A percentile compares a stretch with the other conserved stretches of the same genome.
These are phyloP conservation scores for Lophotriccus pileatus DNA, from an alignment of 2,797 vertebrate species.

Conservation along the genomic window DNA sequence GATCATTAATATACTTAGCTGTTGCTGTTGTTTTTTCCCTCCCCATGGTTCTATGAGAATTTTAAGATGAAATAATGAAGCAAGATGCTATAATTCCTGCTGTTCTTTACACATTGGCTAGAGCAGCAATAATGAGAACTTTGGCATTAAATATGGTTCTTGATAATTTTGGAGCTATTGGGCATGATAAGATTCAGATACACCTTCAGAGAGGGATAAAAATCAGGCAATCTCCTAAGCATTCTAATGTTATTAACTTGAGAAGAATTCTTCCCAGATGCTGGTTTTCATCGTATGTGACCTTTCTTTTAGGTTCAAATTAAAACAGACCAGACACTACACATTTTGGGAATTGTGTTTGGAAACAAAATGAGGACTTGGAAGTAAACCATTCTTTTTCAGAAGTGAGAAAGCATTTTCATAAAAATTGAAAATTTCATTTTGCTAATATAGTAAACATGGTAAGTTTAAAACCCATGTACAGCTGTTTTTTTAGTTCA, in stretches of 20 bases:
- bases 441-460: neutral
- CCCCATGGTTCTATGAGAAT: neutral
- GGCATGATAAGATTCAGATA: neutral
- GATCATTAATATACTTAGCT: neutral
- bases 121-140: neutral
- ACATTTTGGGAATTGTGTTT: neutral
- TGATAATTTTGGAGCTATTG: neutral
- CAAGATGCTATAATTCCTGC: neutral
- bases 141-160: neutral
- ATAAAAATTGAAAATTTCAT: neutral
- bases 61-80: neutral
- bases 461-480: neutral
- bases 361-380: neutral
- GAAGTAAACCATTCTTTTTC: neutral
- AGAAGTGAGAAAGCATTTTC: neutral
- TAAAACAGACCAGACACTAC: neutral
- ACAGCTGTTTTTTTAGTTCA: neutral
- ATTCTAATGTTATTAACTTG: neutral
- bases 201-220: neutral
- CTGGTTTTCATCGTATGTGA: neutral
- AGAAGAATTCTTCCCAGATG: neutral
- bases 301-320: neutral
- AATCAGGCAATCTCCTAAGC: neutral
- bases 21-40: neutral
- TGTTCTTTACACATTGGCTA: neutral